These are phyloP conservation scores for Antheraea yamamai DNA, from an alignment of 2,888 invertebrate species.

Conservation along the genomic window DNA sequence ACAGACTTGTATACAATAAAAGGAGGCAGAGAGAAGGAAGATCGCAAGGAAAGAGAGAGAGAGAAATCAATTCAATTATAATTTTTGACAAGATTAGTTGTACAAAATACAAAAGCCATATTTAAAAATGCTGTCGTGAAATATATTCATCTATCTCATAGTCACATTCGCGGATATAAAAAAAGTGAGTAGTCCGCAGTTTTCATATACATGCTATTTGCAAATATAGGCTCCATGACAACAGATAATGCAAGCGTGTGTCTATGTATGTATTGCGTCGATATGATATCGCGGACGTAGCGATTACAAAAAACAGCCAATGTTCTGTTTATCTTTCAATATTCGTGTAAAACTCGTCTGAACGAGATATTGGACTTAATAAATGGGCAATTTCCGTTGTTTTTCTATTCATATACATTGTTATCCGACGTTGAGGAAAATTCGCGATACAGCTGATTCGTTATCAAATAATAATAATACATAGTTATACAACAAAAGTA, in stretches of 20 bases:
- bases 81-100: too few species aligned
- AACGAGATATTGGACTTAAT: constrained; percentile 8
- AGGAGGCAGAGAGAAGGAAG: too few species aligned
- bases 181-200: background rate
- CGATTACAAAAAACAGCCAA: background rate
- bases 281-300: constrained; percentile 28
- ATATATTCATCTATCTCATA: too few species aligned
- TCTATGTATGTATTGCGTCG: constrained; percentile 14
- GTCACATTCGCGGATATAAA: background rate
- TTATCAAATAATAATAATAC: background rate
- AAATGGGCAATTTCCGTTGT: constrained; percentile 1
- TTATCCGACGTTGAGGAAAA: background rate
- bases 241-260: constrained; percentile 12
- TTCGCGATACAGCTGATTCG: background rate
- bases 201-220: background rate
- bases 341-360: constrained; percentile 1
- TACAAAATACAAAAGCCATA: too few species aligned
- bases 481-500: too few species aligned
- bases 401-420: background rate
- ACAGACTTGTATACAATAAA: too few species aligned
- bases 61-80: too few species aligned
- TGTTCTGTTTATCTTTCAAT: constrained; percentile 6
- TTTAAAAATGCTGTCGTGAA: too few species aligned
- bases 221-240: constrained; percentile 8
- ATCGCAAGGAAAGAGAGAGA: too few species aligned